These are phyloP conservation scores for Dinomys branickii DNA, from an alignment of 2,113 vertebrate species.

Conservation along the genomic window DNA sequence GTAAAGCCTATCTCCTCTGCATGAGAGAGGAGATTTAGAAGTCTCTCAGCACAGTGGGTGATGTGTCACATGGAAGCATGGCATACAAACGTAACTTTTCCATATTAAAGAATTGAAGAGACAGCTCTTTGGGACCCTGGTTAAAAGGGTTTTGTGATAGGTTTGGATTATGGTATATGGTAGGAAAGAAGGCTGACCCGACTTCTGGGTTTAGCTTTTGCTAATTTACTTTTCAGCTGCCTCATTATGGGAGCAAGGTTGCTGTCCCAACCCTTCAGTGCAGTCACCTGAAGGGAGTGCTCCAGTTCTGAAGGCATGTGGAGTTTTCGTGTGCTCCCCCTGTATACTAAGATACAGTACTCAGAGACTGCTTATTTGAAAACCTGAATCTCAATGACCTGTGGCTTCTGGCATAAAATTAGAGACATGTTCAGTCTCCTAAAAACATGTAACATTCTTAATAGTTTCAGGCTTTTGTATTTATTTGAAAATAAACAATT, in stretches of 20 bases:
- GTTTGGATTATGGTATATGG: neutral
- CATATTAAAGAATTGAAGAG: neutral
- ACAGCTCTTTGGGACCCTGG: neutral
- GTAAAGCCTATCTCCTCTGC: neutral
- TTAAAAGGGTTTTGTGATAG: neutral
- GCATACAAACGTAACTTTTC: neutral
- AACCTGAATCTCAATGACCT: neutral
- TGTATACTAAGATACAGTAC: neutral
- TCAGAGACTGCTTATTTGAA: neutral
- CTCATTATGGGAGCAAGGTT: neutral
- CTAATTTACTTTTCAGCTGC: neutral
- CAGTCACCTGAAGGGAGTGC: neutral
- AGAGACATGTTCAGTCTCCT: neutral
- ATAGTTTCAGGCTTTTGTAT: neutral
- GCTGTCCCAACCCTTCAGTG: neutral
- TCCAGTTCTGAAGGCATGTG: neutral
- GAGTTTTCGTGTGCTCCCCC: neutral
- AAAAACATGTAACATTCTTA: neutral
- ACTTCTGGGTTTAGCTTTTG: neutral
- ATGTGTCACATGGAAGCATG: neutral
- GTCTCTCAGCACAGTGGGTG: neutral
- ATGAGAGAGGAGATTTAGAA: conserved; percentile 21
- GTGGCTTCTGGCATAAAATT: conserved; percentile 2
- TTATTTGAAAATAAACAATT: neutral
- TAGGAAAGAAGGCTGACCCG: neutral